Conservation (phyloP, 2,113 vertebrate genomes). For the Scomber japonicus region DNA sequence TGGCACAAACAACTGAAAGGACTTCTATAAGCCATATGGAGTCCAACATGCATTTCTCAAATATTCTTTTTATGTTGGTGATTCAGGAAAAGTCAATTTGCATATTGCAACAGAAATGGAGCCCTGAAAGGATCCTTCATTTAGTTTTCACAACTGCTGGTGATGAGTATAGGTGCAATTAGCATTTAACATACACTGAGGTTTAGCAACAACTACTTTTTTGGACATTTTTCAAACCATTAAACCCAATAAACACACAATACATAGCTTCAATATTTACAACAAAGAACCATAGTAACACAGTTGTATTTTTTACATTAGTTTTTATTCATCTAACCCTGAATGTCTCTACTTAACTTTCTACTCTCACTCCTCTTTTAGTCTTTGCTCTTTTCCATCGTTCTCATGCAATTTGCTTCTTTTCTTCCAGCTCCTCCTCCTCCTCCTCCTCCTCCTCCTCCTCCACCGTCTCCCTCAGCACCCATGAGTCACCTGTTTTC, state of each 20-base stretch:
- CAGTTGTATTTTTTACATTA: too few relatives aligned
- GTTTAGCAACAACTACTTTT: not conserved
- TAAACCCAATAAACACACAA: not conserved
- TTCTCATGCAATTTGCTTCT: not conserved
- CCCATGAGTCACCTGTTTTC: not conserved
- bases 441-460: not conserved
- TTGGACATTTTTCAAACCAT: too few relatives aligned
- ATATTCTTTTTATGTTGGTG: not conserved
- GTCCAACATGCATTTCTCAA: not conserved
- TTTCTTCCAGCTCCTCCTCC: not conserved
- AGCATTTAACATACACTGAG: too few relatives aligned
- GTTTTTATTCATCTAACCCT: too few relatives aligned
- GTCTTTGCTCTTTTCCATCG: not conserved
- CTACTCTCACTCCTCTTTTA: not conserved
- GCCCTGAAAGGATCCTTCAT: not conserved
- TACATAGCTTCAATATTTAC: too few relatives aligned
- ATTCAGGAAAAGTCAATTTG: constrained; percentile 6
- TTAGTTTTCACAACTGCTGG: too few relatives aligned
- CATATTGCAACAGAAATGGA: not conserved
- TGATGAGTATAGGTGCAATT: too few relatives aligned
- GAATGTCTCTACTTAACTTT: too few relatives aligned
- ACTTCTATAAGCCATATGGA: not conserved
- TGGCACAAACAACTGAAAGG: too few relatives aligned
- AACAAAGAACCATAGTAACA: too few relatives aligned
- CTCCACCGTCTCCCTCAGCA: too few relatives aligned